A percentile compares a stretch with the other conserved stretches of the same genome.
Conservation (phyloP, 2,888 invertebrate species). For the Lucinisca nassula region DNA sequence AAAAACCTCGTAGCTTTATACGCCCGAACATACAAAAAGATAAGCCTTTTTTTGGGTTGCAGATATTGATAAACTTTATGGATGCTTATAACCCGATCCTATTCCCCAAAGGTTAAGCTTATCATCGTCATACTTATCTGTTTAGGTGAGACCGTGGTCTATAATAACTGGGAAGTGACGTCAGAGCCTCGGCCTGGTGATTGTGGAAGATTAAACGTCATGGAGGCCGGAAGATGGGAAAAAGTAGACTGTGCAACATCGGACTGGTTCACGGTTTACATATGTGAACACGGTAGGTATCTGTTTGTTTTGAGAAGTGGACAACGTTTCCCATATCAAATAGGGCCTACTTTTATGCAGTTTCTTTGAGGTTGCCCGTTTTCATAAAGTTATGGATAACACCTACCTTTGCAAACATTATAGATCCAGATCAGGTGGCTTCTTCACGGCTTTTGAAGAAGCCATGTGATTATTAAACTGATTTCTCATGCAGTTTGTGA, state of each 20-base stretch:
- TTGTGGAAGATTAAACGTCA: constrained; percentile 41
- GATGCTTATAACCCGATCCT: not conserved
- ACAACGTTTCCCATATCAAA: no score
- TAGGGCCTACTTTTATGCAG: no score
- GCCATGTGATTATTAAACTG: no score
- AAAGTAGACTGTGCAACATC: constrained; percentile 5
- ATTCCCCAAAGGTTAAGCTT: not conserved
- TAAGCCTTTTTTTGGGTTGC: not conserved
- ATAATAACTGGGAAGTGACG: constrained; percentile 36
- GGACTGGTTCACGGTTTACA: constrained; percentile 49
- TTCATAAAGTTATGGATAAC: no score
- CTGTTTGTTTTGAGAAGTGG: no score
- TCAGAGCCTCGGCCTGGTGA: not conserved
- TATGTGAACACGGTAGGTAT: constrained; percentile 52
- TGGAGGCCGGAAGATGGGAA: constrained; percentile 38
- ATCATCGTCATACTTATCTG: not conserved
- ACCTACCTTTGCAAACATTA: no score
- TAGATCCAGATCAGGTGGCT: no score
- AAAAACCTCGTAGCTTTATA: not conserved
- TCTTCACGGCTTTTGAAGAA: no score
- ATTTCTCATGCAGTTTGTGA: no score
- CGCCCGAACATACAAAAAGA: not conserved
- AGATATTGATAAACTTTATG: not conserved
- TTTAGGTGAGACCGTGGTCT: constrained; percentile 25
- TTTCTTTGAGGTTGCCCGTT: no score